Evolutionary conservation across 1,140 invertebrate species (phyloP).

Genomic region (Nasonia giraulti): DNA sequence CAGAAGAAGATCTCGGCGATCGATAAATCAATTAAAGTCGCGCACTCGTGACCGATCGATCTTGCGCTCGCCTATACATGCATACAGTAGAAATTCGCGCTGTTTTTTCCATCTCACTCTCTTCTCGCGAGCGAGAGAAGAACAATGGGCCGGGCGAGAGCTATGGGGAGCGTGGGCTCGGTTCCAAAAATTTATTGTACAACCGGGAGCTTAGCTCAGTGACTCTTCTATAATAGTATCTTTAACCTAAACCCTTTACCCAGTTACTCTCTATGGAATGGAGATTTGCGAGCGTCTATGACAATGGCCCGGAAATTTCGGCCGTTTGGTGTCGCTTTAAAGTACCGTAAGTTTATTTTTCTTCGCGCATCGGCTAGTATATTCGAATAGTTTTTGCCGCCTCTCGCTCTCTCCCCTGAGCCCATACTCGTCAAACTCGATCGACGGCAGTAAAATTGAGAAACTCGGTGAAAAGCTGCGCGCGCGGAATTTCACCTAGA

Average conservation of each 20-base stretch:
- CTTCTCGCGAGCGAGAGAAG: background rate
- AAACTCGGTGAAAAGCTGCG: background rate
- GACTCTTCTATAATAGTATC: constrained; percentile 8
- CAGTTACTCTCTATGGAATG: background rate
- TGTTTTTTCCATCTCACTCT: background rate
- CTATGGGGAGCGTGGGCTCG: constrained; percentile 41
- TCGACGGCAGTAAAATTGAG: background rate
- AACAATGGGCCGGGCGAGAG: background rate
- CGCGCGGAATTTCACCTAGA: background rate
- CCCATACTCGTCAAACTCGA: background rate
- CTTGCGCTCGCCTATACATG: background rate
- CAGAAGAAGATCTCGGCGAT: background rate
- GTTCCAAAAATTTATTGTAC: background rate
- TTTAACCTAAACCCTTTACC: constrained; percentile 40
- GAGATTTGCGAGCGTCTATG: constrained; percentile 4
- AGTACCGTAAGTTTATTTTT: too few species aligned
- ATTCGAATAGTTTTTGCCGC: too few species aligned
- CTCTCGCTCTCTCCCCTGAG: too few species aligned
- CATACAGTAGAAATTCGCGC: background rate
- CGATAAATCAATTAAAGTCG: constrained; percentile 18
- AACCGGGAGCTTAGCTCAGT: background rate
- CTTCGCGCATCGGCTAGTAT: too few species aligned
- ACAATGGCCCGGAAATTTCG: constrained; percentile 16
- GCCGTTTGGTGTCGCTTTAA: background rate
- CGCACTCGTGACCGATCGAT: background rate